A percentile compares a stretch with the other conserved stretches of the same genome.
Evolutionary conservation across 2,797 vertebrate genomes (phyloP).

Genomic region (Siniperca obscura): DNA sequence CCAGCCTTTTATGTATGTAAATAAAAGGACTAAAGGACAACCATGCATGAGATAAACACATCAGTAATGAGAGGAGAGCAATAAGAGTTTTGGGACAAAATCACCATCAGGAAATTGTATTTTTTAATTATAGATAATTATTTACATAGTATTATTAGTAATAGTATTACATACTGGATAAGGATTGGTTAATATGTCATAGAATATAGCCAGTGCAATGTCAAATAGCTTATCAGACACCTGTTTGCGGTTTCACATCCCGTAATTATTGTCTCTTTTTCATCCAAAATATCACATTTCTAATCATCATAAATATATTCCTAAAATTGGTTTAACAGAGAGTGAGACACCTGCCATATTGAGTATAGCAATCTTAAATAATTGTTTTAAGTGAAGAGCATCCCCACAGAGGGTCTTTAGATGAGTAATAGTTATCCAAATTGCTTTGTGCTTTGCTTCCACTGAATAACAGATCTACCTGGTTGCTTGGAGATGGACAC

Average conservation of each 20-base stretch:
- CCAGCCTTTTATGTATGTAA: conserved; percentile 75
- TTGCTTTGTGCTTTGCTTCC: conserved; percentile 51
- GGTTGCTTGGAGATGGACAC: conserved; percentile 76
- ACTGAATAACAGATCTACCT: conserved; percentile 43
- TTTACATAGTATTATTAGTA: not conserved
- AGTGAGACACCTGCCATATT: not conserved
- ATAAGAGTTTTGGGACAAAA: not conserved
- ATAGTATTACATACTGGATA: not conserved
- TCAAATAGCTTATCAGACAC: not conserved
- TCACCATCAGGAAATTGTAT: conserved; percentile 1
- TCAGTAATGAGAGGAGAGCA: conserved; percentile 14
- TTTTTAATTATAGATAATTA: not conserved
- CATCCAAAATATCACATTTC: not conserved
- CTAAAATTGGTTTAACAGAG: not conserved
- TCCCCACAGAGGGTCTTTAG: conserved; percentile 13
- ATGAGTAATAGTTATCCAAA: conserved; percentile 29
- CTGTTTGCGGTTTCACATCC: not conserved
- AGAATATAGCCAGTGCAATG: not conserved
- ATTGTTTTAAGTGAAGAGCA: not conserved
- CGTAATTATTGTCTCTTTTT: not conserved
- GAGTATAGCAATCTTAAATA: not conserved
- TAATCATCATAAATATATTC: not conserved
- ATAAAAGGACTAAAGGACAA: conserved; percentile 62
- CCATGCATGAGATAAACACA: conserved; percentile 43
- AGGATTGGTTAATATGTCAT: not conserved